Evolutionary conservation across 2,888 invertebrate genomes (phyloP).

Genomic region (Entomobrya multifasciata): DNA sequence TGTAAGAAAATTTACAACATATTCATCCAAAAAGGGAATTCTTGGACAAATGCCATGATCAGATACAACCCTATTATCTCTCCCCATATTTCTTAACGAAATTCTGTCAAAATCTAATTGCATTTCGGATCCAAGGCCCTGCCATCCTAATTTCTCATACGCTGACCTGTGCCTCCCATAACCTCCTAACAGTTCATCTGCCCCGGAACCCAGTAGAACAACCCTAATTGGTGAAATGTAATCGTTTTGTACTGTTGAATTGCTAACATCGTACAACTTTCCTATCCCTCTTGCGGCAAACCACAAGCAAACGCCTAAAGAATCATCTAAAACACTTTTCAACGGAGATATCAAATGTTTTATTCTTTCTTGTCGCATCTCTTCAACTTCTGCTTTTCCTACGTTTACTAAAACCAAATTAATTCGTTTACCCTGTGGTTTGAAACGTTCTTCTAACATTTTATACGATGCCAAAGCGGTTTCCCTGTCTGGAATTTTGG

Average conservation of each 20-base stretch:
- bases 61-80: conserved; percentile 95
- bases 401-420: conserved; percentile 84
- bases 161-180: conserved; percentile 78
- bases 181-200: conserved; percentile 90
- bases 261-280: conserved; percentile 75
- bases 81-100: conserved; percentile 93
- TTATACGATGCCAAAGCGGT: conserved; percentile 74
- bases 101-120: conserved; percentile 91
- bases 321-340: conserved; percentile 95
- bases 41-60: conserved; percentile 93
- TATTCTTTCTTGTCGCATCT: conserved; percentile 84
- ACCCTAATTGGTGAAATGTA: conserved; percentile 85
- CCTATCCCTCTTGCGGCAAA: conserved; percentile 92
- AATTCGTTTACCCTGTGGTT: conserved; percentile 52
- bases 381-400: conserved; percentile 85
- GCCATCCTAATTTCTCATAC: conserved; percentile 81
- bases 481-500: conserved; percentile 74
- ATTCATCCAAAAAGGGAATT: conserved; percentile 86
- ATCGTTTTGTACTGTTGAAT: not conserved
- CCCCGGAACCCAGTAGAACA: conserved; percentile 84
- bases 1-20: conserved; percentile 83
- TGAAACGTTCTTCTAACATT: conserved; percentile 68
- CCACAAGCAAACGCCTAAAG: conserved; percentile 97
- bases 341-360: conserved; percentile 92
- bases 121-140: conserved; percentile 85